phyloP scores from a whole-genome alignment of 2,888 invertebrate species.

The Pheosia tremula region DNA sequence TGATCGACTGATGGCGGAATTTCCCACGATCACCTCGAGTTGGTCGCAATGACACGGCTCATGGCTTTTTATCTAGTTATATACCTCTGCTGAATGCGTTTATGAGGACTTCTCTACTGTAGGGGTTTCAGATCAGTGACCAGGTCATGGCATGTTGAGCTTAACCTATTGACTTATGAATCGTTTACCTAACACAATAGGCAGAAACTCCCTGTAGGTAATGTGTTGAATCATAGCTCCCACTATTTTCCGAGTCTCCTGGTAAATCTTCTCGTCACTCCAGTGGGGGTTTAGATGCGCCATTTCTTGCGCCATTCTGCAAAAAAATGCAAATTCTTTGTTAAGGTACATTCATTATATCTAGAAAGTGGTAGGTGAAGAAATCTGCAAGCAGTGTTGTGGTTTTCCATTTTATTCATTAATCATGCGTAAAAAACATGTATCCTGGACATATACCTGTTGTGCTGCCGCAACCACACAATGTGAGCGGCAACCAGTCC shows the following conservation, averaged over 20 bases:
- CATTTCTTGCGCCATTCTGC: conserved; percentile 75
- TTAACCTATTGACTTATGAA: too few relatives aligned
- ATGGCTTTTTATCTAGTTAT: too few relatives aligned
- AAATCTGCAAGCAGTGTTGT: neutral
- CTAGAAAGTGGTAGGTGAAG: too few relatives aligned
- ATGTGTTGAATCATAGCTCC: conserved; percentile 93
- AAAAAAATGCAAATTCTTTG: neutral
- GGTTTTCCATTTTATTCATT: neutral
- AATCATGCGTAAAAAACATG: too few relatives aligned
- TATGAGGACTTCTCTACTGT: too few relatives aligned
- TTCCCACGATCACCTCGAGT: too few relatives aligned
- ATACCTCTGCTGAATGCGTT: too few relatives aligned
- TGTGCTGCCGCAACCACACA: conserved; percentile 90
- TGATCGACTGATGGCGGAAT: too few relatives aligned
- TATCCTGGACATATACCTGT: conserved; percentile 61
- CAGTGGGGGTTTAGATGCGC: conserved; percentile 91
- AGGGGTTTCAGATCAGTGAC: too few relatives aligned
- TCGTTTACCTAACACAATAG: conserved; percentile 88
- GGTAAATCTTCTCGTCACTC: conserved; percentile 94
- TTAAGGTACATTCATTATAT: too few relatives aligned
- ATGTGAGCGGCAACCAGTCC: conserved; percentile 91
- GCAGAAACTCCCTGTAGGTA: conserved; percentile 92
- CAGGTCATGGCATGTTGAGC: too few relatives aligned
- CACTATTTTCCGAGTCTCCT: conserved; percentile 92
- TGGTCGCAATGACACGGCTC: neutral